Conservation (phyloP, 2,797 vertebrate genomes). For the Pampus argenteus region DNA sequence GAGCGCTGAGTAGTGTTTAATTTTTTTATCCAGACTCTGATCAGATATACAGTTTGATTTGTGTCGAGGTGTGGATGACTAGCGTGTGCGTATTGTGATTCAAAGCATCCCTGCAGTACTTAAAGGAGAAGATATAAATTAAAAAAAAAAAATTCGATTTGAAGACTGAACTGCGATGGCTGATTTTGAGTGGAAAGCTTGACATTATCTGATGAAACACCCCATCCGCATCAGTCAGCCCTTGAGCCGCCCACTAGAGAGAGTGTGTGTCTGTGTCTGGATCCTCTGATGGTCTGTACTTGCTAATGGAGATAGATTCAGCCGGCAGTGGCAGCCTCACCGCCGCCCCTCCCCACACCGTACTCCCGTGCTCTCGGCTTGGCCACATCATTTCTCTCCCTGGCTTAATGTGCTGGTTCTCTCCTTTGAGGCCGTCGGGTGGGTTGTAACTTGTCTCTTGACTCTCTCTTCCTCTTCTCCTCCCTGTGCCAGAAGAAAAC, state of each 20-base stretch:
- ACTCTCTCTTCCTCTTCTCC: slow-evolving; percentile 39
- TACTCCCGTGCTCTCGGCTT: slow-evolving; percentile 37
- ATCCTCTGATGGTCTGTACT: slow-evolving; percentile 69
- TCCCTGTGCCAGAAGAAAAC: slow-evolving; percentile 62
- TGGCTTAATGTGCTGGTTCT: slow-evolving; percentile 73
- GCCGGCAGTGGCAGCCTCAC: slow-evolving; percentile 41
- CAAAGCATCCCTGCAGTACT: slow-evolving; percentile 2
- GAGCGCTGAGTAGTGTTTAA: not conserved
- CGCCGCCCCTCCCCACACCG: slow-evolving; percentile 4
- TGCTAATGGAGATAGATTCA: slow-evolving; percentile 82
- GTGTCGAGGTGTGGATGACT: not conserved
- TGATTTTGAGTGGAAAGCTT: slow-evolving; percentile 44
- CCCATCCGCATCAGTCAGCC: slow-evolving; percentile 53
- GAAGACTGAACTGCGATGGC: slow-evolving; percentile 8
- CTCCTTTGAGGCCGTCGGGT: slow-evolving; percentile 66
- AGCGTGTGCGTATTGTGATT: slow-evolving; percentile 8
- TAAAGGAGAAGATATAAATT: not conserved
- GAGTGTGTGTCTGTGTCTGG: slow-evolving; percentile 52
- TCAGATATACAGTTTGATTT: slow-evolving; percentile 4
- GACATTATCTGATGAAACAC: slow-evolving; percentile 62
- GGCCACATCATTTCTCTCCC: slow-evolving; percentile 73
- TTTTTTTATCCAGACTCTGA: slow-evolving; percentile 7
- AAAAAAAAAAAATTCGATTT: too few relatives aligned
- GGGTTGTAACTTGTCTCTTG: slow-evolving; percentile 77
- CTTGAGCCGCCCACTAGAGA: slow-evolving; percentile 48